A percentile compares a stretch with the other conserved stretches of the same genome.
Evolutionary conservation across 1,140 invertebrate species (phyloP).

Genomic region (Pteromalus puparum): DNA sequence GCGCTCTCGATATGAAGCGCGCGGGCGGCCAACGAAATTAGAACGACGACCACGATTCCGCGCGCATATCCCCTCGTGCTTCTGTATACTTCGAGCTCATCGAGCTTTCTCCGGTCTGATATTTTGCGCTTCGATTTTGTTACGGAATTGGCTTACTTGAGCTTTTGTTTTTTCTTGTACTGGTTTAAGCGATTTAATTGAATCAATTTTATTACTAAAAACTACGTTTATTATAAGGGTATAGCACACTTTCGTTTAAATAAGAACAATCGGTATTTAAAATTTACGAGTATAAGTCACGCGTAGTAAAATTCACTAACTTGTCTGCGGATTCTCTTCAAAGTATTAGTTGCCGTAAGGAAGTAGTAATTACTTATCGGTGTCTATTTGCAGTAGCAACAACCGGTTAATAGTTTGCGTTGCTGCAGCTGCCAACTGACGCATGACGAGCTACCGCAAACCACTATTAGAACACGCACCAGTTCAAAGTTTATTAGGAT

Average conservation of each 20-base stretch:
- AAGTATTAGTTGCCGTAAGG: background rate
- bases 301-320: background rate
- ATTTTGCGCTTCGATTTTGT: background rate
- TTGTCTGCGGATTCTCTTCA: background rate
- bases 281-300: background rate
- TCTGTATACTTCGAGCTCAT: background rate
- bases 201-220: too few relatives aligned
- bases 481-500: too few relatives aligned
- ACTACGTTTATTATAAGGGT: background rate
- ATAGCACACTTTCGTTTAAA: background rate
- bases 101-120: background rate
- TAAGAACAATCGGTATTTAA: background rate
- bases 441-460: too few relatives aligned
- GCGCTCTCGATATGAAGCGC: constrained; percentile 39
- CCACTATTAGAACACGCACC: too few relatives aligned
- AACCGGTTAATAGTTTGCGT: too few relatives aligned
- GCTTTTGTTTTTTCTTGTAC: too few relatives aligned
- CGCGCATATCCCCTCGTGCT: constrained; percentile 44
- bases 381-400: too few relatives aligned
- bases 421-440: too few relatives aligned
- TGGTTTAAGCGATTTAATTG: too few relatives aligned
- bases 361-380: background rate
- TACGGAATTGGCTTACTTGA: too few relatives aligned
- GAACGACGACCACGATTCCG: constrained; percentile 66
- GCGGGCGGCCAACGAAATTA: constrained; percentile 65